Percentiles rank a stretch among this genome's conserved stretches.
Evolutionary conservation across 2,113 vertebrate species (phyloP).

Genomic region (Gallinago paraguaiae): DNA sequence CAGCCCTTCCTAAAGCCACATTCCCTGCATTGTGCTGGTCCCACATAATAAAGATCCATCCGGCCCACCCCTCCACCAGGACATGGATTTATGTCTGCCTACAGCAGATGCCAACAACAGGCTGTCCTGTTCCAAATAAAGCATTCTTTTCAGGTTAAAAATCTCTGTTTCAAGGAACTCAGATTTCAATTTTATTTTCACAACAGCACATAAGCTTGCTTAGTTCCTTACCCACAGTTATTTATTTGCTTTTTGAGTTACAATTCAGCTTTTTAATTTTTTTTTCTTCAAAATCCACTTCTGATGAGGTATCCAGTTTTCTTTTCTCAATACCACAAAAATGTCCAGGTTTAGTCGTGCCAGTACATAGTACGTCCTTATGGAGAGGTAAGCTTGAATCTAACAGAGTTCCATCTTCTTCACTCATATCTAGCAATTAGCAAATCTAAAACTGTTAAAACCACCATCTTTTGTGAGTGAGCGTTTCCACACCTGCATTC

Average conservation of each 20-base stretch:
- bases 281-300: neutral
- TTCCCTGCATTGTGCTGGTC: fast-evolving
- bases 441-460: neutral
- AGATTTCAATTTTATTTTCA: neutral
- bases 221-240: neutral
- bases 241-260: neutral
- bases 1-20: neutral
- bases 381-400: neutral
- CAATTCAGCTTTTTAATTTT: neutral
- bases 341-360: neutral
- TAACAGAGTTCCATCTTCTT: neutral
- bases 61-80: neutral
- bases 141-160: neutral
- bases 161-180: neutral
- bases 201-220: neutral
- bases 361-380: neutral
- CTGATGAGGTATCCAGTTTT: neutral
- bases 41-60: neutral
- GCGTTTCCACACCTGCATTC: neutral
- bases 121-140: neutral
- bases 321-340: neutral
- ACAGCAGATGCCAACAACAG: neutral
- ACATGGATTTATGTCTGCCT: neutral
- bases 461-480: neutral
- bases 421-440: neutral